Conservation (phyloP, 2,888 invertebrate genomes). For the Sarcophaga subvicina region DNA sequence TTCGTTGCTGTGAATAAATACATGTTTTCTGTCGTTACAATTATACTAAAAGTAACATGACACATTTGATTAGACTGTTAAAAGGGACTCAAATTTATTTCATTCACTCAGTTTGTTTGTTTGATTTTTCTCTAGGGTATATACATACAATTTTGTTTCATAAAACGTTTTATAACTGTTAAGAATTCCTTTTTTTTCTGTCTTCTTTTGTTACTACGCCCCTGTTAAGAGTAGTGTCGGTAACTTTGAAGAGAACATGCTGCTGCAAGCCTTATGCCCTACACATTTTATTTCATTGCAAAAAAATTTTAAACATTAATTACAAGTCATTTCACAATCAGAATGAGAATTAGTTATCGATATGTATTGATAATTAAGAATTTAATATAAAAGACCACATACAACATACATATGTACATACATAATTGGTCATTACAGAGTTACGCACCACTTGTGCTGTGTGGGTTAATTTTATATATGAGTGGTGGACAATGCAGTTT, state of each 20-base stretch:
- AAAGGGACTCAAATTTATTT: not conserved
- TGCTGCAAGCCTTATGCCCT: not conserved
- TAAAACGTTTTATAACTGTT: not conserved
- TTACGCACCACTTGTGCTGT: too few species aligned
- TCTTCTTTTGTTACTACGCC: not conserved
- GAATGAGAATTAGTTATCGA: not conserved
- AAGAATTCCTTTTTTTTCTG: not conserved
- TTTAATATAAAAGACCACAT: too few species aligned
- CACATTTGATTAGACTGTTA: constrained; percentile 18
- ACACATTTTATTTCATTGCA: not conserved
- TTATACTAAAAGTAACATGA: constrained; percentile 5
- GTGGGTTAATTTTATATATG: too few species aligned
- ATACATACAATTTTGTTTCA: not conserved
- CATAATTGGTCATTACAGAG: too few species aligned
- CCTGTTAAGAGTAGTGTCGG: constrained; percentile 27
- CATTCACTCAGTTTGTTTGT: not conserved
- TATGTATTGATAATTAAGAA: too few species aligned
- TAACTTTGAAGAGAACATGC: constrained; percentile 44
- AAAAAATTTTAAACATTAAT: constrained; percentile 26
- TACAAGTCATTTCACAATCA: not conserved
- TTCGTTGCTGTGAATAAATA: not conserved
- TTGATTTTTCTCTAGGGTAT: not conserved
- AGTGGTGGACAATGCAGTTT: too few species aligned
- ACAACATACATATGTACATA: too few species aligned
- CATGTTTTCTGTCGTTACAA: constrained; percentile 1